These are phyloP conservation scores for Antheraea mylitta DNA, from an alignment of 1,140 invertebrate genomes.

Conservation along the genomic window DNA sequence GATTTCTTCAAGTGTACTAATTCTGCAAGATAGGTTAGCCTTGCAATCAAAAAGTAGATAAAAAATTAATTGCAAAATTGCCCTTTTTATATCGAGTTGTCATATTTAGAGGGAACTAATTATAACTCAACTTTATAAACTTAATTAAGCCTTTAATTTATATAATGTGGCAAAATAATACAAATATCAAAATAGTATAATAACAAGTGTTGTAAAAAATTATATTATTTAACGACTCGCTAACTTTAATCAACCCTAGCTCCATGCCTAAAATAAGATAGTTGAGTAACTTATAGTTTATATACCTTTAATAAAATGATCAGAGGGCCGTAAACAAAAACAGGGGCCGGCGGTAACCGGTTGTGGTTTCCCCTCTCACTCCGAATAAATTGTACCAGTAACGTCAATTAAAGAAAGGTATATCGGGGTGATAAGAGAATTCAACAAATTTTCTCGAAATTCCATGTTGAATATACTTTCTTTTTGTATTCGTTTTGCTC, in stretches of 20 bases:
- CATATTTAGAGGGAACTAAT: too few species aligned
- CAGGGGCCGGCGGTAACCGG: slow-evolving; percentile 42
- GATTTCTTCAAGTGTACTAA: too few species aligned
- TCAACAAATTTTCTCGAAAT: not conserved
- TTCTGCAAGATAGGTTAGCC: too few species aligned
- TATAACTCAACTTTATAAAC: too few species aligned
- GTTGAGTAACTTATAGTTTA: slow-evolving; percentile 47
- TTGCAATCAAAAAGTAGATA: too few species aligned
- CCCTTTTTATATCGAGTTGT: too few species aligned
- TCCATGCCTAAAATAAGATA: slow-evolving; percentile 47
- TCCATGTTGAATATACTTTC: not conserved
- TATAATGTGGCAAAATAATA: too few species aligned
- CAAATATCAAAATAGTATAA: too few species aligned
- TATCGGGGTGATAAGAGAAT: not conserved
- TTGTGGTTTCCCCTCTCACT: slow-evolving; percentile 19
- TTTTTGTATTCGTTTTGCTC: not conserved
- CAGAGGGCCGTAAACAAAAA: slow-evolving; percentile 58
- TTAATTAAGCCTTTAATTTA: too few species aligned
- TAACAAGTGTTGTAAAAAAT: not conserved
- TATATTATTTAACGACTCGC: not conserved
- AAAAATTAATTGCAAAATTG: too few species aligned
- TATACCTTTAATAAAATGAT: slow-evolving; percentile 58
- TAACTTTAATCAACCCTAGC: slow-evolving; percentile 14
- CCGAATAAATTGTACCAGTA: slow-evolving; percentile 6
- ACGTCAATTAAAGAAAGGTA: slow-evolving; percentile 1